Evolutionary conservation across 2,113 vertebrate genomes (phyloP), one percentile per base, ranked within the genome.

Genomic region (Epinephelus cyanopodus): DNA sequence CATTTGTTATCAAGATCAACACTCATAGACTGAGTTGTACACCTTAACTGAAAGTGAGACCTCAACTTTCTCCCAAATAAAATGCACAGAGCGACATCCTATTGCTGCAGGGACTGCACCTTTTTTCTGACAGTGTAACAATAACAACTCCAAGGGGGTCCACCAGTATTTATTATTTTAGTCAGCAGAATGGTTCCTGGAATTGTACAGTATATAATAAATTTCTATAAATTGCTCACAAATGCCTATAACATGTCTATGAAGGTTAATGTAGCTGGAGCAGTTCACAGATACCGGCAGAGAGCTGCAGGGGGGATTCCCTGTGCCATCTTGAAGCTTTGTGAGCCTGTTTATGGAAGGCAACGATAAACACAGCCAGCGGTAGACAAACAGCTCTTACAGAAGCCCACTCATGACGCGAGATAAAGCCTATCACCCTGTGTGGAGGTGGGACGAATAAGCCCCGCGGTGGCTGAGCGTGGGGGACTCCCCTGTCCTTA

Each of bases 111-210:
- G 90, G 90, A 88, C 82, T 85, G 80, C 2, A 89, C 88, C 87
- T 56, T 77, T 61, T 74, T 33, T 90, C 39, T 86, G 6, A 77
- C 45, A 9, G 15, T 37, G 57, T 14, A 82, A 29, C 62, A 83
- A 74, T 53, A 83, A 72, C 72, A 79, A 42, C 75, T 79, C 72
- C 21, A 12, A 74, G 90, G 88, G 86, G 85, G 85, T 74, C 78
- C 79, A 89, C 79, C 86, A 78, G 52, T 57, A 23, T 72, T 69
- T 47, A 71, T 82, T 68, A 15, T 90, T 82, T 92, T 86, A 91
- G 84, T 93, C 92, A 92, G 78, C 89, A 89, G 33, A 74, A 83
- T 62, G 11, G 5, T 91, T 90, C 87, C 89, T 84, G 89, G 87
- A 87, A 92, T 82, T 14, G 37, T 68, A 83, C 74, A 78, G 67